Evolutionary conservation across 1,140 invertebrate species (phyloP).

Genomic region (Lysiphlebus fabarum): DNA sequence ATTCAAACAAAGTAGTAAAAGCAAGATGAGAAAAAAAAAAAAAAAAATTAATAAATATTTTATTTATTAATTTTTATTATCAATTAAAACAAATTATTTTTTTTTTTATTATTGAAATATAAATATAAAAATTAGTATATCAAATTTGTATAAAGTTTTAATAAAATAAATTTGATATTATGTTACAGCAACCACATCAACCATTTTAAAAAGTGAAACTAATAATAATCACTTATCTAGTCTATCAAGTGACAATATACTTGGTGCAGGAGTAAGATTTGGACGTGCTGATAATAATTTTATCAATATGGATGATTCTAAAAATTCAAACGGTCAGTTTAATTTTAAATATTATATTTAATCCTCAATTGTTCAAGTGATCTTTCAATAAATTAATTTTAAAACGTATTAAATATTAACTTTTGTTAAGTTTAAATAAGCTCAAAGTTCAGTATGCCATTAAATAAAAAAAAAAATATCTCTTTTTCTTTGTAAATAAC

Average conservation of each 20-base stretch:
- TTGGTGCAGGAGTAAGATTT: slow-evolving; percentile 38
- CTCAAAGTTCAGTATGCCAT: slow-evolving; percentile 34
- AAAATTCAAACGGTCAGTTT: too few species aligned
- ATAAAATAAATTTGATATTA: slow-evolving; percentile 1
- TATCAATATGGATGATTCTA: too few species aligned
- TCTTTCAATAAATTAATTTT: too few species aligned
- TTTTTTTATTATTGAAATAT: neutral
- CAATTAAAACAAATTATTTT: neutral
- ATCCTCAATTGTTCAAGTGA: too few species aligned
- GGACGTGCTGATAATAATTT: slow-evolving; percentile 42
- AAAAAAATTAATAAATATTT: too few species aligned
- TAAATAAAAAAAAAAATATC: neutral
- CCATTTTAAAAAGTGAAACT: slow-evolving; percentile 43
- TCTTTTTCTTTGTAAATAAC: slow-evolving; percentile 1
- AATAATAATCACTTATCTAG: slow-evolving; percentile 41
- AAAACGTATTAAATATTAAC: too few species aligned
- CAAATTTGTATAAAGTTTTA: too few species aligned
- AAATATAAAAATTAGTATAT: too few species aligned
- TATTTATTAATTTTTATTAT: neutral
- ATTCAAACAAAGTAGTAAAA: too few species aligned
- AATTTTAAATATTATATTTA: too few species aligned
- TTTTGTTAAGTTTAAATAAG: slow-evolving; percentile 7
- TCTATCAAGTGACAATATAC: slow-evolving; percentile 40
- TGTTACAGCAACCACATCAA: slow-evolving; percentile 42
- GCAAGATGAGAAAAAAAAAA: too few species aligned